phyloP scores from a whole-genome alignment of 2,113 vertebrate species.

The Laticauda laticaudata region DNA sequence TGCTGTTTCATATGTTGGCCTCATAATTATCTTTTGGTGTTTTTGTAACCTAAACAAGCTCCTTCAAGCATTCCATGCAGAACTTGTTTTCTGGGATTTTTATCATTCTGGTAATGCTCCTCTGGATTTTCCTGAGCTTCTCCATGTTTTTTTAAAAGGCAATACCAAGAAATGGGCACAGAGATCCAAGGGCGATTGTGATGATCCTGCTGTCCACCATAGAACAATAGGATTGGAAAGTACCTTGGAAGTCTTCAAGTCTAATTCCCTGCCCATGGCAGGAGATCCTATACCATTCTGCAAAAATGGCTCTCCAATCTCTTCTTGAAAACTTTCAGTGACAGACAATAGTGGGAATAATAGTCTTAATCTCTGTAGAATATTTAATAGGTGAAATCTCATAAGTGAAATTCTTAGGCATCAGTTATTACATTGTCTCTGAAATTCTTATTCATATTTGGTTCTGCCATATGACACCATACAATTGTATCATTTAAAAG shows the following conservation, averaged over 20 bases:
- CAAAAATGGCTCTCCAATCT: not conserved
- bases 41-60: not conserved
- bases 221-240: not conserved
- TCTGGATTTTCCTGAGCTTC: not conserved
- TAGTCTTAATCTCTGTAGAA: not conserved
- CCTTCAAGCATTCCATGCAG: not conserved
- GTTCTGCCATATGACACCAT: not conserved
- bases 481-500: not conserved
- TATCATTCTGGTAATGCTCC: not conserved
- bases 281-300: not conserved
- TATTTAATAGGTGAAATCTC: slow-evolving; percentile 21
- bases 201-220: not conserved
- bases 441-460: slow-evolving; percentile 2
- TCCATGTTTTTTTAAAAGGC: not conserved
- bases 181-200: not conserved
- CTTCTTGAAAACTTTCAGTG: not conserved
- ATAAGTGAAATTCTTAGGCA: slow-evolving; percentile 20
- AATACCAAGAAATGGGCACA: not conserved
- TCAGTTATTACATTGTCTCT: not conserved
- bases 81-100: not conserved
- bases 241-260: not conserved
- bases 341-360: not conserved
- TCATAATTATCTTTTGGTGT: not conserved
- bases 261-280: not conserved
- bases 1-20: not conserved